Conservation (phyloP, 2,888 invertebrate genomes). For the Capitulum mitella region DNA sequence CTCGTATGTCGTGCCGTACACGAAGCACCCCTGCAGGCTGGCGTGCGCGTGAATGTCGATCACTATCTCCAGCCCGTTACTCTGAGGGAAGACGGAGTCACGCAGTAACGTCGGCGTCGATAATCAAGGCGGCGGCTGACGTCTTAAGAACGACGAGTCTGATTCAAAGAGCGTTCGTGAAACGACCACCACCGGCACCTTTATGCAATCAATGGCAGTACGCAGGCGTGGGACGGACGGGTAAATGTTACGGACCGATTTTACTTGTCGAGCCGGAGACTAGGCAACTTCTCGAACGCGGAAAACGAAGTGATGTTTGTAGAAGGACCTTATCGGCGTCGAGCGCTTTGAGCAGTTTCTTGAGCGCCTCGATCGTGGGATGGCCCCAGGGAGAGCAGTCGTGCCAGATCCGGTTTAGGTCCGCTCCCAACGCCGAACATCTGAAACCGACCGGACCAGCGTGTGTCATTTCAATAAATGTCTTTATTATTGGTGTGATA, state of each 20-base stretch:
- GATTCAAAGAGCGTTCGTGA: background rate
- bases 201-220: conserved; percentile 24
- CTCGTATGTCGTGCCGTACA: conserved; percentile 89
- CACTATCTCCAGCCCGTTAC: conserved; percentile 77
- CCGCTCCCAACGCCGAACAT: conserved; percentile 79
- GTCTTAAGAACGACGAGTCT: no score
- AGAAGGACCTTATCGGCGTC: conserved; percentile 64
- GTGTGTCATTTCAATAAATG: no score
- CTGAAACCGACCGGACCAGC: no score
- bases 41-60: conserved; percentile 92
- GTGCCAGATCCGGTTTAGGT: conserved; percentile 89
- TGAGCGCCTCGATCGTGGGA: conserved; percentile 77
- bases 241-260: conserved; percentile 26
- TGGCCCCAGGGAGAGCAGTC: conserved; percentile 84
- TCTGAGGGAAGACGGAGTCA: conserved; percentile 41
- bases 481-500: no score
- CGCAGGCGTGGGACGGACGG: background rate
- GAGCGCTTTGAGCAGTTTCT: conserved; percentile 66
- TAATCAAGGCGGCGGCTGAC: no score
- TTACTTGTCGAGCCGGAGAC: conserved; percentile 28
- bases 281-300: background rate
- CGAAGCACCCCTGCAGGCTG: conserved; percentile 84
- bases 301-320: conserved; percentile 27
- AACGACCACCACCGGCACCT: conserved; percentile 25
- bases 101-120: no score